Percentiles rank a stretch among this genome's conserved stretches.
phyloP scores from a whole-genome alignment of 1,140 invertebrate species.

The Asbolus verrucosus region DNA sequence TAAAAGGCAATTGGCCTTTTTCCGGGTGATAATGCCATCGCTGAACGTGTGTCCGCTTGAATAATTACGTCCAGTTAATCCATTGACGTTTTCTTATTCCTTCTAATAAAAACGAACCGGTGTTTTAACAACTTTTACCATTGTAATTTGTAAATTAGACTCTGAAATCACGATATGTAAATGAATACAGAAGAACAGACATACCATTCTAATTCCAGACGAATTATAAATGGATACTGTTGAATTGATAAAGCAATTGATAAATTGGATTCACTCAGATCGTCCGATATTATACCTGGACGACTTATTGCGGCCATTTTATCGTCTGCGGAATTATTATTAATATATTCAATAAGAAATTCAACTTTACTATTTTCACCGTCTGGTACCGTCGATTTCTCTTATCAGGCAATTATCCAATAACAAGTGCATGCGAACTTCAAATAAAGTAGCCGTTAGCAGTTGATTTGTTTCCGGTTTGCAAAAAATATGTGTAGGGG shows the following conservation, averaged over 20 bases:
- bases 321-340: constrained; percentile 4
- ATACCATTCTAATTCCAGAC: constrained; percentile 48
- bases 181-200: constrained; percentile 33
- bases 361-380: not conserved
- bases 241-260: constrained; percentile 55
- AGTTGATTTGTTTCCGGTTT: no score
- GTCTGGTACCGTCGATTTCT: no score
- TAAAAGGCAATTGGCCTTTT: no score
- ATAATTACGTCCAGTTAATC: constrained; percentile 3
- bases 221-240: constrained; percentile 52
- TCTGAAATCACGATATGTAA: constrained; percentile 52
- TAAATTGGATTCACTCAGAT: constrained; percentile 53
- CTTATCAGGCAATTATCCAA: no score
- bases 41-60: constrained; percentile 3
- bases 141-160: constrained; percentile 48
- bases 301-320: constrained; percentile 16
- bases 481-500: no score
- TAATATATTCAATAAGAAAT: constrained; percentile 14
- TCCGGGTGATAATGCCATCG: not conserved
- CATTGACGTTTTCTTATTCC: constrained; percentile 2
- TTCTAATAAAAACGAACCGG: constrained; percentile 15
- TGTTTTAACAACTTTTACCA: constrained; percentile 39
- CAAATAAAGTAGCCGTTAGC: no score
- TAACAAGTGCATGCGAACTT: no score
- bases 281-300: constrained; percentile 42